Evolutionary conservation across 2,113 vertebrate genomes (phyloP).

Genomic region (Chaenocephalus aceratus): DNA sequence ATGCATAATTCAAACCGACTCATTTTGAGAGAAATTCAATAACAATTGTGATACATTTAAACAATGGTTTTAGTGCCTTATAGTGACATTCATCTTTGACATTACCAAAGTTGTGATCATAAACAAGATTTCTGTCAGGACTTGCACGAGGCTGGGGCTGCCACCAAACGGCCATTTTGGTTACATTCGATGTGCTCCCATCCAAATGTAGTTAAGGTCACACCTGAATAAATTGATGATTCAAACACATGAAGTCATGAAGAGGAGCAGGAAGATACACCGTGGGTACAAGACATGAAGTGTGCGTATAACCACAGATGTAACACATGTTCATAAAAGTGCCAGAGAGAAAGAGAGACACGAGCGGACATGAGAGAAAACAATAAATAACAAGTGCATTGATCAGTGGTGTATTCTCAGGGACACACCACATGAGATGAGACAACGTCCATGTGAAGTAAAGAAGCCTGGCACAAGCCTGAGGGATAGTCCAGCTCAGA

Average conservation of each 20-base stretch:
- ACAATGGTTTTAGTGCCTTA: conserved; percentile 10
- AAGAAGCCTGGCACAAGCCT: not conserved
- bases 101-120: conserved; percentile 23
- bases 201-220: not conserved
- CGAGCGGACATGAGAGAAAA: conserved; percentile 4
- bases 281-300: not conserved
- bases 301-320: not conserved
- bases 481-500: conserved; percentile 26
- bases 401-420: not conserved
- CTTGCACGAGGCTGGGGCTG: conserved; percentile 11
- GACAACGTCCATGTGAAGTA: conserved; percentile 11
- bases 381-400: conserved; percentile 29
- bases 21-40: conserved; percentile 7
- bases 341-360: not conserved
- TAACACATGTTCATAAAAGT: conserved; percentile 13
- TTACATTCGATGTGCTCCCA: conserved; percentile 12
- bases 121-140: conserved; percentile 52
- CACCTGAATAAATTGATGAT: conserved; percentile 6
- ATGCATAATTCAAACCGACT: not conserved
- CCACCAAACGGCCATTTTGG: conserved; percentile 29
- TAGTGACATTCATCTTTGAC: conserved; percentile 20
- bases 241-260: not conserved
- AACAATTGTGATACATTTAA: conserved; percentile 13
- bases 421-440: conserved; percentile 13
- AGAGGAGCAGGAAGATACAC: not conserved